Evolutionary conservation across 2,113 vertebrate genomes (phyloP).

Genomic region (Suricata suricatta): DNA sequence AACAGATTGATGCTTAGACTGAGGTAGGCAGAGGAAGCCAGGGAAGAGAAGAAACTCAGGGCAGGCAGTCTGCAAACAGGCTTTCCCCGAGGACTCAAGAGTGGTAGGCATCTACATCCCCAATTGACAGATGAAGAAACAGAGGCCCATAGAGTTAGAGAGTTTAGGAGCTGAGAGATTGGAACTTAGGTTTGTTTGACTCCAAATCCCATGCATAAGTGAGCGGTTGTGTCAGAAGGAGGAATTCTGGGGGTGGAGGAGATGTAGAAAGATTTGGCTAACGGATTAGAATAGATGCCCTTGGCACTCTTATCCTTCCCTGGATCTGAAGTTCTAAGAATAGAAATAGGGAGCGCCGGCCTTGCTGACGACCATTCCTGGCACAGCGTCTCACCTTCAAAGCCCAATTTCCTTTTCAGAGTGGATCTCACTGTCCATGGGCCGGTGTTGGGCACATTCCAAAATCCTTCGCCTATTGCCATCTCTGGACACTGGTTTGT

Average conservation of each 20-base stretch:
- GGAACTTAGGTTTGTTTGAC: background rate
- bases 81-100: background rate
- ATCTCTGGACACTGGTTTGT: background rate
- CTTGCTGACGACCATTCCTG: background rate
- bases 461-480: background rate
- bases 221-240: background rate
- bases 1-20: background rate
- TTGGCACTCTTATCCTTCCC: background rate
- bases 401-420: background rate
- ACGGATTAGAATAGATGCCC: background rate
- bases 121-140: background rate
- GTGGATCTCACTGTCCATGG: background rate
- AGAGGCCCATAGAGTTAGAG: background rate
- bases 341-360: background rate
- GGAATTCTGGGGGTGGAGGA: background rate
- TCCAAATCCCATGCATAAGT: background rate
- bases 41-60: background rate
- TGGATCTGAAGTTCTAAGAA: constrained; percentile 1
- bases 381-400: background rate
- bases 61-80: background rate
- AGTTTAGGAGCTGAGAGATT: background rate
- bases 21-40: background rate
- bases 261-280: background rate
- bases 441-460: background rate
- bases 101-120: fast-evolving